Evolutionary conservation across 1,140 invertebrate species (phyloP), one percentile per base, ranked within the genome.

Genomic region (Gonatopus flavifemur): DNA sequence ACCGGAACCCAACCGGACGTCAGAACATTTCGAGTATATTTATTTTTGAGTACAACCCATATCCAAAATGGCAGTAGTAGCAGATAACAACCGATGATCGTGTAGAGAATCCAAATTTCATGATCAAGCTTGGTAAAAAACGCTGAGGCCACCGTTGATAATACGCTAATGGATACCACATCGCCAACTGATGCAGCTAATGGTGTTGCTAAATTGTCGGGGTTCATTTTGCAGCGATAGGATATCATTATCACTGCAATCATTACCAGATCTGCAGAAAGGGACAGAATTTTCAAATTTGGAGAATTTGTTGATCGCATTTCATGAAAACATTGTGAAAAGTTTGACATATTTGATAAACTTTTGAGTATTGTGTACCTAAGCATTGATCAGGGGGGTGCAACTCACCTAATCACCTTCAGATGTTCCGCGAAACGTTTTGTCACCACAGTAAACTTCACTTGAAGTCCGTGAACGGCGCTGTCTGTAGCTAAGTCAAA

Each of bases 151-250:
- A 93, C 88, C 25, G 84, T 81, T 1, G 92, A 86, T 1, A 97
- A 77, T 4, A 95, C 81, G 12, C 85, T 85, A 20, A 97, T 83
- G 31, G 94, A 96, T 8, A 93, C 90, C 2, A 98, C 85, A 71
- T 98, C 95, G 0, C 95, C 95, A 35, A 98, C 88, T 44, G 93
- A 96, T 3, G 95, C 95, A 8, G 96, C 96, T 21, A 98, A 84
- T 0, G 96, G 96, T 7, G 96, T 98, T 10, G 96, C 94, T 36
- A 98, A 81, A 79, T 98, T 98, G 72, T 98, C 96, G 0, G 96
- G 96, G 78, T 98, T 98, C 61, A 97, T 86, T 55, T 88, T 87
- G 61, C 86, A 87, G 67, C 84, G 86, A 62, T 88, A 81, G 3
- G 91, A 88, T 24, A 88, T 66, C 59, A 92, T 81, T 52, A 94